A percentile compares a stretch with the other conserved stretches of the same genome.
Conservation (phyloP, 2,888 invertebrate species). For the Frankliniella intonsa region DNA sequence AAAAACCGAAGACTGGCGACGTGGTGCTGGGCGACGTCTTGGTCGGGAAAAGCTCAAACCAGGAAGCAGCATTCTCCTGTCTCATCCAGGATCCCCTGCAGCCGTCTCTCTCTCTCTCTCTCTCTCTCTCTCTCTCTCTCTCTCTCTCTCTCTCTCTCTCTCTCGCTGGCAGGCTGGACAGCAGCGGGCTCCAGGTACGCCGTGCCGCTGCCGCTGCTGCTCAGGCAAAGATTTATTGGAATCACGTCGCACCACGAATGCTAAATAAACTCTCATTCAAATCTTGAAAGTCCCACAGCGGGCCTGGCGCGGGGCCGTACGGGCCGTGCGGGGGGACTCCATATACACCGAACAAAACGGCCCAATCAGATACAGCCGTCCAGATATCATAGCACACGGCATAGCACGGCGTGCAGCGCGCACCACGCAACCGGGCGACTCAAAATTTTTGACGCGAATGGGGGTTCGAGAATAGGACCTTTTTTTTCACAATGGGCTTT, state of each 20-base stretch:
- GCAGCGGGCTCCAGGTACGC: neutral
- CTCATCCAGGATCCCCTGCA: neutral
- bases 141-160: too few species aligned
- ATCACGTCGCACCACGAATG: slow-evolving; percentile 17
- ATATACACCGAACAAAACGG: slow-evolving; percentile 9
- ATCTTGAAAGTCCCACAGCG: slow-evolving; percentile 19
- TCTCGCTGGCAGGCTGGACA: too few species aligned
- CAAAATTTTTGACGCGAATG: too few species aligned
- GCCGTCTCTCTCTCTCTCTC: neutral
- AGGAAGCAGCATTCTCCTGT: neutral
- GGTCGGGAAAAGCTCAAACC: neutral
- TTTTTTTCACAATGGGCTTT: too few species aligned
- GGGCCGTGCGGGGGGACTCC: neutral
- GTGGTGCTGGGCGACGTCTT: too few species aligned
- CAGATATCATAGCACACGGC: neutral
- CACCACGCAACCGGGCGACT: too few species aligned
- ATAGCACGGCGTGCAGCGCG: too few species aligned
- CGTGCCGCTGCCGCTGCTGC: neutral
- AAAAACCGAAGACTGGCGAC: too few species aligned
- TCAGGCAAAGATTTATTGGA: slow-evolving; percentile 20
- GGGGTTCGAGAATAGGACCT: too few species aligned
- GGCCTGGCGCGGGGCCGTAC: neutral
- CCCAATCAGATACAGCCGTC: slow-evolving; percentile 24
- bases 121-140: neutral
- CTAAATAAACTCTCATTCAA: slow-evolving; percentile 27